phyloP scores from a whole-genome alignment of 1,140 invertebrate genomes.

The Bombus fervidus region DNA sequence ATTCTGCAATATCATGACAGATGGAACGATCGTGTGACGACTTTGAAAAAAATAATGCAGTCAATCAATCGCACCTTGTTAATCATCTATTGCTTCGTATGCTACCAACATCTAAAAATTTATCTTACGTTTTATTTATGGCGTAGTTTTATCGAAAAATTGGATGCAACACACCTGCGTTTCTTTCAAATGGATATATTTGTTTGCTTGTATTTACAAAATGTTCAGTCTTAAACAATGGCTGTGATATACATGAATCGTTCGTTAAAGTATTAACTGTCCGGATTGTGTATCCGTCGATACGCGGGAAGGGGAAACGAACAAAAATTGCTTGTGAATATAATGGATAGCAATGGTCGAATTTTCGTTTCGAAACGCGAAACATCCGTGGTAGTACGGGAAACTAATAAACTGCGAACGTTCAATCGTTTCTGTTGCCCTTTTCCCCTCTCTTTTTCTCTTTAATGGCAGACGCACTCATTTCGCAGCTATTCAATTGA shows the following conservation, averaged over 20 bases:
- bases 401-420: constrained; percentile 3
- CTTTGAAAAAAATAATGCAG: neutral
- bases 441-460: neutral
- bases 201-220: neutral
- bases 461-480: neutral
- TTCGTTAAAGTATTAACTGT: neutral
- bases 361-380: constrained; percentile 1
- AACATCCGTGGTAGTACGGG: neutral
- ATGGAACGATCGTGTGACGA: neutral
- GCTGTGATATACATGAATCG: neutral
- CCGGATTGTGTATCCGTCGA: neutral
- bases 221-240: neutral
- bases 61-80: no score
- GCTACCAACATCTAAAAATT: neutral
- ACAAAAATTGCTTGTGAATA: constrained; percentile 1
- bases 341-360: neutral
- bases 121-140: neutral
- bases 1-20: no score
- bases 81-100: no score
- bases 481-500: neutral
- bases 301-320: neutral
- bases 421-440: neutral
- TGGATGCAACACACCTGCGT: neutral
- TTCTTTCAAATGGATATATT: neutral
- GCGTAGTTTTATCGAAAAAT: neutral